A percentile compares a stretch with the other conserved stretches of the same genome.
Evolutionary conservation across 1,140 invertebrate species (phyloP).

Genomic region (Lordiphosa collinella): DNA sequence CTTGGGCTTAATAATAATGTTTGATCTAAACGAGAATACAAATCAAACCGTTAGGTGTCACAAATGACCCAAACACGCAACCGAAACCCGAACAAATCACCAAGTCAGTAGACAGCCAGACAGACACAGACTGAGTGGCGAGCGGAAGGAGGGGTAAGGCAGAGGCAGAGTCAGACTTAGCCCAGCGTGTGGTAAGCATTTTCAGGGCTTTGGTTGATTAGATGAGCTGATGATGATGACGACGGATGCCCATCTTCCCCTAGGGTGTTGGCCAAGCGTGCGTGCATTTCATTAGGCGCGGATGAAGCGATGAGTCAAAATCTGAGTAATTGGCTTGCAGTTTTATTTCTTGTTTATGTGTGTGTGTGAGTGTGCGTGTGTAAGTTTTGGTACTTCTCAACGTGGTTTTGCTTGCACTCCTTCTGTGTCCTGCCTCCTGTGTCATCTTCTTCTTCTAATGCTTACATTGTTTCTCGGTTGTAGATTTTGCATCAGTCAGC

Average conservation of each 20-base stretch:
- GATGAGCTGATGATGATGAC: constrained; percentile 9
- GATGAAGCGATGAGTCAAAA: constrained; percentile 55
- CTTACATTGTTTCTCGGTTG: no score
- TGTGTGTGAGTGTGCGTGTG: not conserved
- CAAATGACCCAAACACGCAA: constrained; percentile 65
- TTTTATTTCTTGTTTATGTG: not conserved
- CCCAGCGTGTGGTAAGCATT: constrained; percentile 28
- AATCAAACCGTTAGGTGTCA: constrained; percentile 70
- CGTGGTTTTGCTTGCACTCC: no score
- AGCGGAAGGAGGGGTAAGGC: not conserved
- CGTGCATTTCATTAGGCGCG: constrained; percentile 72
- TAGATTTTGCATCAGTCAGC: no score
- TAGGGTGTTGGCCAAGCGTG: constrained; percentile 58
- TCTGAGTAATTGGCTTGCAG: constrained; percentile 7
- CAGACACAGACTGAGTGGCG: not conserved
- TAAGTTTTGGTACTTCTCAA: not conserved
- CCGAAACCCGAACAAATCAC: not conserved
- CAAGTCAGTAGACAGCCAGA: not conserved
- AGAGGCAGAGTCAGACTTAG: not conserved
- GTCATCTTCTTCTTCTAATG: no score
- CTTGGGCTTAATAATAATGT: constrained; percentile 60
- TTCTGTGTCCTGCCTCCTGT: no score
- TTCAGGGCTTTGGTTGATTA: constrained; percentile 56
- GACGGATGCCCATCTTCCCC: constrained; percentile 42
- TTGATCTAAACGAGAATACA: constrained; percentile 57